Evolutionary conservation across 2,113 vertebrate genomes (phyloP).

Genomic region (Ciconia stormi): DNA sequence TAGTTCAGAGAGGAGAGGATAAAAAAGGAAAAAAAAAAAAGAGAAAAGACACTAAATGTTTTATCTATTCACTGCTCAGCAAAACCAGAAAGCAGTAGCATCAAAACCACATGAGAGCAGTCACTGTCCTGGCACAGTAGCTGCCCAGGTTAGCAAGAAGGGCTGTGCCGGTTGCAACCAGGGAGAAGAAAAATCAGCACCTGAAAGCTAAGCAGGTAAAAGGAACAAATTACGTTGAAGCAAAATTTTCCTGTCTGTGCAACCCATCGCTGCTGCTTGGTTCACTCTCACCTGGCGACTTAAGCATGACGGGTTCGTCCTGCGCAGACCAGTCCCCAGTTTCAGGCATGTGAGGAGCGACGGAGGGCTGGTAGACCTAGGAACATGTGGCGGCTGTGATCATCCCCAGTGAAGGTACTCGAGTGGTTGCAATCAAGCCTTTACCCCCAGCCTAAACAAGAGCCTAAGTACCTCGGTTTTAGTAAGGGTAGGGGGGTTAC

Average conservation of each 20-base stretch:
- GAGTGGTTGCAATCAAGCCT: background rate
- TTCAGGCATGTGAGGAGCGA: fast-evolving
- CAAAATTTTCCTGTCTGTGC: background rate
- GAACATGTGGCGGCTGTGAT: fast-evolving
- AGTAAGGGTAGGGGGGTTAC: fast-evolving
- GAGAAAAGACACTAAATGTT: background rate
- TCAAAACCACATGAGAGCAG: background rate
- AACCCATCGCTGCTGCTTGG: background rate
- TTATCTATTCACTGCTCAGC: background rate
- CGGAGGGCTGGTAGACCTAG: background rate
- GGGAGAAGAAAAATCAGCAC: background rate
- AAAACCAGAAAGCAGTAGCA: background rate
- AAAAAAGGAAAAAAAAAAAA: background rate
- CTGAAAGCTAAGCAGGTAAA: background rate
- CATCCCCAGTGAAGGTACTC: background rate
- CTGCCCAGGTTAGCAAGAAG: background rate
- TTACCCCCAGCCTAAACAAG: background rate
- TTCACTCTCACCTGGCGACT: fast-evolving
- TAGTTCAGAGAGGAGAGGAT: background rate
- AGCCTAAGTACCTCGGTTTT: background rate
- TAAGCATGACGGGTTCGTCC: fast-evolving
- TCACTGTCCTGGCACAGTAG: background rate
- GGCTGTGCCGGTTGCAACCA: background rate
- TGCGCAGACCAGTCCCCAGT: fast-evolving
- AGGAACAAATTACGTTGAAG: background rate